Evolutionary conservation across 2,888 invertebrate genomes (phyloP).

Genomic region (Ametastegia equiseti): DNA sequence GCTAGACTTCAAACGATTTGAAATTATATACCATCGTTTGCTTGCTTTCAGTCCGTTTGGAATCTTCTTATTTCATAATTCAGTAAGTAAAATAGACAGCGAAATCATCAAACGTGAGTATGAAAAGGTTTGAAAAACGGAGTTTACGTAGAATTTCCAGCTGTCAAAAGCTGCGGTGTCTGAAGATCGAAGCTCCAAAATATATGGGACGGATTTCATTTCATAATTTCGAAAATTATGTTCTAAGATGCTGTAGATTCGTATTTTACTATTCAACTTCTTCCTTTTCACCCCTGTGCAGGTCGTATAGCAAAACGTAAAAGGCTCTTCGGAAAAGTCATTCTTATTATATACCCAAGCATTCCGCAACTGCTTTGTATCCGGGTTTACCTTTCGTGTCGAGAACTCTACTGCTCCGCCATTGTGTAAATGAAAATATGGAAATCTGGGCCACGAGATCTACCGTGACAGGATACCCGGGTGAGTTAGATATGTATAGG

Average conservation of each 20-base stretch:
- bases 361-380: conserved; percentile 25
- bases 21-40: neutral
- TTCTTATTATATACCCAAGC: neutral
- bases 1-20: neutral
- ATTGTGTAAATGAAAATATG: conserved; percentile 26
- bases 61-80: neutral
- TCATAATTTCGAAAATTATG: neutral
- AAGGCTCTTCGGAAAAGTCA: neutral
- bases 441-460: conserved; percentile 1
- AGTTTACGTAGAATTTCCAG: neutral
- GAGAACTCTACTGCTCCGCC: neutral
- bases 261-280: neutral
- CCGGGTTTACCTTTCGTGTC: neutral
- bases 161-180: neutral
- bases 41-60: neutral
- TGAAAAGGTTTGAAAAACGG: neutral
- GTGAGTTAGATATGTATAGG: conserved; percentile 1
- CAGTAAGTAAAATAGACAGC: neutral
- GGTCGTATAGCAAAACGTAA: neutral
- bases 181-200: neutral
- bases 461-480: conserved; percentile 17
- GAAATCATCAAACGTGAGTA: neutral
- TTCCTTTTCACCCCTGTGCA: neutral
- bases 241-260: neutral
- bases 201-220: neutral